These are phyloP conservation scores for Nemotelus pantherinus DNA, from an alignment of 2,888 invertebrate genomes.

Conservation along the genomic window DNA sequence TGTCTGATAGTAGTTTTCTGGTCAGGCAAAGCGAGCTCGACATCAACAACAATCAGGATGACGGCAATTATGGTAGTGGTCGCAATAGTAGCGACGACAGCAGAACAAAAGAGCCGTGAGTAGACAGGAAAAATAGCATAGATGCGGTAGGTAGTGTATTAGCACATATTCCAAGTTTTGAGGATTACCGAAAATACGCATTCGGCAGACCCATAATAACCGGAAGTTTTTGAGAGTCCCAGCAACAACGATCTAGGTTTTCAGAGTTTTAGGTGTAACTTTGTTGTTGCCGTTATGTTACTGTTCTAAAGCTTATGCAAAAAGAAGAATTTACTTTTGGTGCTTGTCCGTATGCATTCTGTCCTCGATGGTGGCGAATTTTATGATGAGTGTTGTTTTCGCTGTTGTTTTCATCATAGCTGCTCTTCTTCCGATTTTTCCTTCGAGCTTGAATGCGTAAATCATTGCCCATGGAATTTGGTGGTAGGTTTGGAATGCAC, in stretches of 20 bases:
- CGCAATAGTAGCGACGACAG: background rate
- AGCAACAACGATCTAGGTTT: background rate
- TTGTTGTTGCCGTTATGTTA: background rate
- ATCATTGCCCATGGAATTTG: background rate
- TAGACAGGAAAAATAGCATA: background rate
- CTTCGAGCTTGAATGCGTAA: background rate
- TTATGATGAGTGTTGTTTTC: background rate
- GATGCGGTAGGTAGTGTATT: conserved; percentile 19
- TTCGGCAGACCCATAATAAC: conserved; percentile 23
- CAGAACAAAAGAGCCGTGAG: background rate
- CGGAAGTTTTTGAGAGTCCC: conserved; percentile 21
- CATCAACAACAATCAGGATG: background rate
- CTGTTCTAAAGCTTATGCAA: no score
- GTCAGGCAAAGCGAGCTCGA: no score
- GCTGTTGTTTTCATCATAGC: conserved; percentile 6
- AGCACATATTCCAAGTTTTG: conserved; percentile 7
- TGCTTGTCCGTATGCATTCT: no score
- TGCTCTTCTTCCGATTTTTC: background rate
- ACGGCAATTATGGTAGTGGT: background rate
- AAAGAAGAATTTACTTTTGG: no score
- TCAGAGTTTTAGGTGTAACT: background rate
- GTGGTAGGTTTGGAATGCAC: background rate
- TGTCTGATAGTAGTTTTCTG: no score
- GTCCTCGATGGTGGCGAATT: no score
- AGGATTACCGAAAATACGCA: conserved; percentile 32